phyloP scores from a whole-genome alignment of 2,888 invertebrate genomes.

The Listrodromus nycthemerus region DNA sequence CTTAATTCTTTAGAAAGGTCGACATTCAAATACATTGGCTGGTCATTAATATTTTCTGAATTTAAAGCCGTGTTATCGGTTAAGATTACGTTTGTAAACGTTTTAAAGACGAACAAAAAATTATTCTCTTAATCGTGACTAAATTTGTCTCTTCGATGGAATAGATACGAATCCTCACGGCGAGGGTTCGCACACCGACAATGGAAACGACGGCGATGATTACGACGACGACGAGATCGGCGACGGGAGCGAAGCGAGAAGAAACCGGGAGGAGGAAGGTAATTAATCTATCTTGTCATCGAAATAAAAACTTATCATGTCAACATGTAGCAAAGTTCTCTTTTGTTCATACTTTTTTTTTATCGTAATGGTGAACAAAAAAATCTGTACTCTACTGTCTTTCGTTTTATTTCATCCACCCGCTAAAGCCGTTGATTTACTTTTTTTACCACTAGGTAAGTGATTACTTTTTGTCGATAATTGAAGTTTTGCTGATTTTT shows the following conservation, averaged over 20 bases:
- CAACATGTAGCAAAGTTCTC: conserved; percentile 9
- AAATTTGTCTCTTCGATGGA: neutral
- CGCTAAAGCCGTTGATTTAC: neutral
- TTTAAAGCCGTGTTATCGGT: too few species aligned
- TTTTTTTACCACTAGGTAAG: too few species aligned
- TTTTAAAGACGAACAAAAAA: neutral
- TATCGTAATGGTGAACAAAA: neutral
- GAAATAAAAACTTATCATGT: neutral
- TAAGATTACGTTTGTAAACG: conserved; percentile 27
- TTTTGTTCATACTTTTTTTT: neutral
- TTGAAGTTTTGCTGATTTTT: neutral
- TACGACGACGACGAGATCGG: conserved; percentile 66
- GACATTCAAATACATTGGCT: too few species aligned
- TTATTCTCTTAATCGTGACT: neutral
- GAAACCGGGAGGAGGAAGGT: conserved; percentile 70
- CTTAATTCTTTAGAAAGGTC: too few species aligned
- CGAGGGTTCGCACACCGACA: conserved; percentile 69
- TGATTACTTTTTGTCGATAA: neutral
- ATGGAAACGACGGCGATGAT: conserved; percentile 66
- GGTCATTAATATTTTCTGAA: too few species aligned
- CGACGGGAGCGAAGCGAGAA: conserved; percentile 58
- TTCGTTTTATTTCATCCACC: neutral
- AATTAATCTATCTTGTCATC: neutral
- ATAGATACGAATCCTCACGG: conserved; percentile 67
- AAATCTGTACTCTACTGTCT: neutral